phyloP scores from a whole-genome alignment of 2,797 vertebrate genomes.

The Sebastes glaucus region DNA sequence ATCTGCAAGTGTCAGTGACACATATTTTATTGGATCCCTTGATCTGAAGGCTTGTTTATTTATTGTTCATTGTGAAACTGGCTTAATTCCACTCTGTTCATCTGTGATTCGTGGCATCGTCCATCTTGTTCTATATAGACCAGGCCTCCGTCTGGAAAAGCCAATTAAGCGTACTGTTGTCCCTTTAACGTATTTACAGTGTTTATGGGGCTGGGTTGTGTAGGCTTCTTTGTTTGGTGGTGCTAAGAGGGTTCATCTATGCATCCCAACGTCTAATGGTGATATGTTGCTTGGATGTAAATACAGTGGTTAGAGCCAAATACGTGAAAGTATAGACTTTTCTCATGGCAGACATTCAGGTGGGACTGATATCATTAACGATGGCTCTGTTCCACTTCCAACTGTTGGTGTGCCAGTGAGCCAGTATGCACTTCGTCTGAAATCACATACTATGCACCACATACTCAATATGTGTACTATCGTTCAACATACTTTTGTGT shows the following conservation, averaged over 20 bases:
- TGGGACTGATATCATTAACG: neutral
- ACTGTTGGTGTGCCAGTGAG: neutral
- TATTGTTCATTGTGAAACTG: neutral
- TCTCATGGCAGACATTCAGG: neutral
- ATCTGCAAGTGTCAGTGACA: neutral
- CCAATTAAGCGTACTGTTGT: neutral
- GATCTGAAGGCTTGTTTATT: neutral
- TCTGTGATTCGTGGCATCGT: neutral
- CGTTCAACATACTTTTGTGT: too few species aligned
- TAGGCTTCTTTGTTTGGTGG: neutral
- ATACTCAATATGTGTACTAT: too few species aligned
- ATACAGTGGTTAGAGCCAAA: neutral
- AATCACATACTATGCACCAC: too few species aligned
- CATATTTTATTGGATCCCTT: neutral
- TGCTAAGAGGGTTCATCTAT: neutral
- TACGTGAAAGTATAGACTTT: neutral
- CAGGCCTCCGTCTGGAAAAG: neutral
- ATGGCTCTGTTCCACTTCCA: neutral
- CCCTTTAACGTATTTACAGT: neutral
- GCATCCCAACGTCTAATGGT: neutral
- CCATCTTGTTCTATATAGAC: neutral
- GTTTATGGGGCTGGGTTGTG: neutral
- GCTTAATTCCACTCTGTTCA: neutral
- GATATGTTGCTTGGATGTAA: neutral
- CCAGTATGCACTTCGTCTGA: neutral